Conservation (phyloP, 2,113 vertebrate genomes). For the Myocastor coypus region DNA sequence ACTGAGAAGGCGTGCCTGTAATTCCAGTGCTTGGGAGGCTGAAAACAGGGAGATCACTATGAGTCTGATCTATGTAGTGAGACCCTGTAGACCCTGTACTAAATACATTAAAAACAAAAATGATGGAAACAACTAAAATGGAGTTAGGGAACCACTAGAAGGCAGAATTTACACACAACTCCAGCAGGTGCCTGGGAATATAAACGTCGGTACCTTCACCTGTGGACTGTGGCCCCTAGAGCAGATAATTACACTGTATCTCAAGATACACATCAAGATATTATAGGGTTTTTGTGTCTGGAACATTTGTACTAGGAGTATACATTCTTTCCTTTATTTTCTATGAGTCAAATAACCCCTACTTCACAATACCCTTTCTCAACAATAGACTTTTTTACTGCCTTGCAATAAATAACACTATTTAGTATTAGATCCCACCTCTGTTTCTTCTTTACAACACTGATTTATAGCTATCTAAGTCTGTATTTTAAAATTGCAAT, state of each 20-base stretch:
- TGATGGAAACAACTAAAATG: neutral
- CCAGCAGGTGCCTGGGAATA: neutral
- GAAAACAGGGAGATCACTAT: too few species aligned
- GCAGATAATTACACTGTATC: neutral
- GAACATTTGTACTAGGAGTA: neutral
- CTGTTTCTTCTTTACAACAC: neutral
- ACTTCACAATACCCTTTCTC: neutral
- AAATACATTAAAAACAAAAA: neutral
- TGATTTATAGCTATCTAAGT: neutral
- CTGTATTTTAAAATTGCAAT: neutral
- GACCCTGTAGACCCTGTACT: too few species aligned
- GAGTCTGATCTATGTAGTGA: too few species aligned
- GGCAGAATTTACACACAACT: neutral
- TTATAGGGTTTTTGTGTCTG: neutral
- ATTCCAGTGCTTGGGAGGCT: too few species aligned
- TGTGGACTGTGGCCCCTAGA: neutral
- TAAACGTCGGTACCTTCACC: neutral
- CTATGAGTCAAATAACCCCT: neutral
- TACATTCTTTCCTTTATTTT: neutral
- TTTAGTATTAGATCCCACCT: neutral
- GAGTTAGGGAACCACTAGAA: neutral
- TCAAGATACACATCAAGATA: neutral
- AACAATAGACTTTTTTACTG: neutral
- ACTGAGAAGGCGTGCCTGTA: too few species aligned
- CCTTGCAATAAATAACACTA: neutral